Evolutionary conservation across 2,797 vertebrate genomes (phyloP).

Genomic region (Chiroxiphia lanceolata): DNA sequence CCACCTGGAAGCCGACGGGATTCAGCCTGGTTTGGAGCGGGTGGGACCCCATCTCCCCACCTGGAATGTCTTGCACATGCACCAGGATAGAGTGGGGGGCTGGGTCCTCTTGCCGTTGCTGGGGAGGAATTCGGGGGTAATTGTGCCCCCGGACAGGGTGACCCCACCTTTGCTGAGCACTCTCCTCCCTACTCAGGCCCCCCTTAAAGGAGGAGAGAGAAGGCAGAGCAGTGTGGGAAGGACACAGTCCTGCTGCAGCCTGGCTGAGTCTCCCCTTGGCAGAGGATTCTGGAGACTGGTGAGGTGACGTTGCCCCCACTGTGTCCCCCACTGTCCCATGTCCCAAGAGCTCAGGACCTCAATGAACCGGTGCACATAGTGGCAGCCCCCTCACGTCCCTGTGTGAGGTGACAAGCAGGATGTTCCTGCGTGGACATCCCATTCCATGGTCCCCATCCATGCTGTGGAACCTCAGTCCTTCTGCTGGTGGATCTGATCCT

Average conservation of each 20-base stretch:
- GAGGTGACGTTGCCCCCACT: not conserved
- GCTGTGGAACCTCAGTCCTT: rapidly evolving
- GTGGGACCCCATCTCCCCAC: not conserved
- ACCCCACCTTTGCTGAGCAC: not conserved
- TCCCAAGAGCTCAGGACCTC: not conserved
- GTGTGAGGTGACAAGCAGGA: not conserved
- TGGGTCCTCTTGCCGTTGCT: not conserved
- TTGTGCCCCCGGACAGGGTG: rapidly evolving
- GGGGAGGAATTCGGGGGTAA: rapidly evolving
- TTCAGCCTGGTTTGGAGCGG: not conserved
- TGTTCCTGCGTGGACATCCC: rapidly evolving
- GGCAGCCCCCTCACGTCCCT: rapidly evolving
- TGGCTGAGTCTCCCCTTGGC: not conserved
- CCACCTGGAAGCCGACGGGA: not conserved
- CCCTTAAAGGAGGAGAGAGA: not conserved
- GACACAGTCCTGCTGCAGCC: not conserved
- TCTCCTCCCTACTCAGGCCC: not conserved
- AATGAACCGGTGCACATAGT: rapidly evolving
- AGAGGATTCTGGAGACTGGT: not conserved
- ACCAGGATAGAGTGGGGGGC: rapidly evolving
- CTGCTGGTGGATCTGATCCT: not conserved
- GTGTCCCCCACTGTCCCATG: not conserved
- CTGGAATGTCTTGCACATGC: not conserved
- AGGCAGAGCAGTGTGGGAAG: not conserved
- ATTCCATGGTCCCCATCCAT: rapidly evolving